Conservation (phyloP, 2,888 invertebrate genomes). For the Watsonalla cultraria region DNA sequence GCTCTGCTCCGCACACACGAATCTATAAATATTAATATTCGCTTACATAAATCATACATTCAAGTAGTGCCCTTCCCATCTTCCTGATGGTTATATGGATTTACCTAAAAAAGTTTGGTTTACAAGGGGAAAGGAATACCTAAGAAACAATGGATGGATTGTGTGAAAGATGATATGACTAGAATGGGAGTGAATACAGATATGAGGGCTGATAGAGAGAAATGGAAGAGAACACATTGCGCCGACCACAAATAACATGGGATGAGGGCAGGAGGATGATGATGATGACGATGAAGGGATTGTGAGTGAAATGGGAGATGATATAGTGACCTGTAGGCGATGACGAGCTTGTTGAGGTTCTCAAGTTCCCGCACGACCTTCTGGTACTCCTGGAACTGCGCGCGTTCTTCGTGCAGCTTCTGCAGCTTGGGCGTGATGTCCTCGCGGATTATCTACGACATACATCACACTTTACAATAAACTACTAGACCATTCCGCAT, state of each 20-base stretch:
- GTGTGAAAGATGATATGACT: no score
- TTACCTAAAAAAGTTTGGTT: no score
- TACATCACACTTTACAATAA: not conserved
- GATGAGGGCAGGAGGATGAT: no score
- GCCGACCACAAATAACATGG: no score
- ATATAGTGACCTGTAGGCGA: slow-evolving; percentile 83
- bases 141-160: no score
- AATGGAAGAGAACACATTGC: no score
- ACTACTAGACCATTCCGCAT: not conserved
- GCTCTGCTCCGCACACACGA: slow-evolving; percentile 69
- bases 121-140: no score
- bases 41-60: not conserved
- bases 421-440: slow-evolving; percentile 94
- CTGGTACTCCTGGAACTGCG: slow-evolving; percentile 92
- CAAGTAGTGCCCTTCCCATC: no score
- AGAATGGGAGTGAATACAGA: no score
- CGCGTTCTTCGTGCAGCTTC: slow-evolving; percentile 90
- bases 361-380: slow-evolving; percentile 91
- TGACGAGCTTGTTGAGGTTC: slow-evolving; percentile 84
- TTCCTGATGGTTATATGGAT: no score
- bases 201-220: no score
- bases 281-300: no score
- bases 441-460: slow-evolving; percentile 82
- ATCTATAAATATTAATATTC: slow-evolving; percentile 35
- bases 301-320: not conserved